phyloP scores from a whole-genome alignment of 2,113 vertebrate genomes.

The Physeter macrocephalus region DNA sequence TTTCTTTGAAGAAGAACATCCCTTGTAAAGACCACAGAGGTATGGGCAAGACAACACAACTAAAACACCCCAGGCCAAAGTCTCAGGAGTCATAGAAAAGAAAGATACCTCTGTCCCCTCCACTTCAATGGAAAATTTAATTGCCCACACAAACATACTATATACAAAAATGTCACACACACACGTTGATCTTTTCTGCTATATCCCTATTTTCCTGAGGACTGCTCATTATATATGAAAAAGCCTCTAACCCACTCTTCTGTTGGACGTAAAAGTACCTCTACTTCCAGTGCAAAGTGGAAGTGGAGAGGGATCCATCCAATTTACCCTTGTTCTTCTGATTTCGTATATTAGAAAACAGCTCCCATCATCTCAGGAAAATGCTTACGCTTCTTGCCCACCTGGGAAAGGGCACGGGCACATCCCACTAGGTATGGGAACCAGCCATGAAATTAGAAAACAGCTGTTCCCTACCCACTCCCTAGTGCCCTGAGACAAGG shows the following conservation, averaged over 20 bases:
- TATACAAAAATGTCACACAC: not conserved
- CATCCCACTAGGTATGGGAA: not conserved
- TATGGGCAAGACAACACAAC: not conserved
- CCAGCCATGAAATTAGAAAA: not conserved
- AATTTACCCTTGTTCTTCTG: not conserved
- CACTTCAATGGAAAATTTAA: not conserved
- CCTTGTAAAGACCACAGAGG: not conserved
- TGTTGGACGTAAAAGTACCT: not conserved
- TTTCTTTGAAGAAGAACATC: not conserved
- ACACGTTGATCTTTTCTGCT: not conserved
- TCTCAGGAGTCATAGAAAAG: not conserved
- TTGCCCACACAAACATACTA: not conserved
- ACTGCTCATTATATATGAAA: not conserved
- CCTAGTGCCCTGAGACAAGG: not conserved
- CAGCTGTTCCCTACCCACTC: not conserved
- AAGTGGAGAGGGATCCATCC: not conserved
- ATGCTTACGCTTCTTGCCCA: not conserved
- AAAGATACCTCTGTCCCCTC: not conserved
- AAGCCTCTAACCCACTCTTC: not conserved
- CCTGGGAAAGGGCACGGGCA: not conserved
- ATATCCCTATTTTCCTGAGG: not conserved
- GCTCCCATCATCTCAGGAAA: not conserved
- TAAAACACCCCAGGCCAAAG: not conserved
- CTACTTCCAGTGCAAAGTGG: not conserved
- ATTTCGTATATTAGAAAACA: not conserved